Conservation (phyloP, 2,113 vertebrate species). For the Regulus satrapa region DNA sequence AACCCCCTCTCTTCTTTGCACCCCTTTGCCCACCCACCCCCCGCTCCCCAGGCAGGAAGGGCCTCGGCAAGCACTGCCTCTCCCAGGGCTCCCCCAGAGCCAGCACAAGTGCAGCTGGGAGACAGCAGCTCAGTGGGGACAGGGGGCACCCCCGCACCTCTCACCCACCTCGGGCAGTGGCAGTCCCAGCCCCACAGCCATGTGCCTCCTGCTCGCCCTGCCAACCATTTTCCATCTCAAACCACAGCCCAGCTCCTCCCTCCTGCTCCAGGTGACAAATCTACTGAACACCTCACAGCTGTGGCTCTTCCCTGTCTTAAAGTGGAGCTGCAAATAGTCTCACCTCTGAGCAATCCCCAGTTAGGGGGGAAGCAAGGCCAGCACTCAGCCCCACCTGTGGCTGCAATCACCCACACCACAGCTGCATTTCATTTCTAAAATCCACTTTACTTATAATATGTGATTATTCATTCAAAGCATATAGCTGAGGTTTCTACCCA, state of each 20-base stretch:
- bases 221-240: background rate
- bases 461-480: background rate
- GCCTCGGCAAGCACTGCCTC: accelerated
- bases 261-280: background rate
- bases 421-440: background rate
- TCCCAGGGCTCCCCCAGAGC: background rate
- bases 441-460: background rate
- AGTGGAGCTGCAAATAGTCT: background rate
- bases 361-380: background rate
- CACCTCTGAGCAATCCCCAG: background rate
- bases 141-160: background rate
- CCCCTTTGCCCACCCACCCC: background rate
- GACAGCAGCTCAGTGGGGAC: accelerated
- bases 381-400: background rate
- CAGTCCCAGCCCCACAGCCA: background rate
- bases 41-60: background rate
- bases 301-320: background rate
- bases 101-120: accelerated
- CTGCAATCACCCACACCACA: background rate
- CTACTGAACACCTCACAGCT: no score
- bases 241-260: background rate
- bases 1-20: background rate
- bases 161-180: background rate
- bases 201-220: background rate
- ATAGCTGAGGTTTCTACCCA: background rate